These are phyloP conservation scores for Neoseiulus cucumeris DNA, from an alignment of 1,140 invertebrate species.

Conservation along the genomic window DNA sequence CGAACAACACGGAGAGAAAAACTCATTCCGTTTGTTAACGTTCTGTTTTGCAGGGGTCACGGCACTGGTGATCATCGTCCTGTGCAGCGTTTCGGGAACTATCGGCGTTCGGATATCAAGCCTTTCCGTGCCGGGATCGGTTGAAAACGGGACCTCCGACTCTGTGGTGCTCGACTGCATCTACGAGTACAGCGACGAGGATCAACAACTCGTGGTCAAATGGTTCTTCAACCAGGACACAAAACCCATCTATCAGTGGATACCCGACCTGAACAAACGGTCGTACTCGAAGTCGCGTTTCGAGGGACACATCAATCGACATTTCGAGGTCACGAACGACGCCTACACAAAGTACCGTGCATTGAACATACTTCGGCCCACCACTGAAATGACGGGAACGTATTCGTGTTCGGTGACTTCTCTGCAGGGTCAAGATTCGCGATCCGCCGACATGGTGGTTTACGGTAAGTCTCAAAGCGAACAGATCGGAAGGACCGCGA, in stretches of 20 bases:
- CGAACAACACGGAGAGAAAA: too few species aligned
- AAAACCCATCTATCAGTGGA: constrained; percentile 26
- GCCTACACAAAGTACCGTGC: constrained; percentile 47
- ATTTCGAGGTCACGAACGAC: constrained; percentile 40
- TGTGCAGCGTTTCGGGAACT: too few species aligned
- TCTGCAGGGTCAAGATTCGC: constrained; percentile 19
- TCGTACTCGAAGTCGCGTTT: constrained; percentile 27
- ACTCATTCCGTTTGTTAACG: too few species aligned
- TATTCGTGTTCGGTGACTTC: constrained; percentile 21
- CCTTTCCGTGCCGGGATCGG: constrained; percentile 16
- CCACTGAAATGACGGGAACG: constrained; percentile 33
- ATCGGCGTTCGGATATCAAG: neutral
- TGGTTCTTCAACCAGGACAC: constrained; percentile 23
- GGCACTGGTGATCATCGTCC: too few species aligned
- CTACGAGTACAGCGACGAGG: constrained; percentile 20
- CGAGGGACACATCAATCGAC: constrained; percentile 43
- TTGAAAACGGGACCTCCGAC: constrained; percentile 19
- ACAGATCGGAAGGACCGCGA: too few species aligned
- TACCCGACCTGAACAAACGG: constrained; percentile 19
- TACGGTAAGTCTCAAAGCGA: constrained; percentile 22
- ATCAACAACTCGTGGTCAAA: constrained; percentile 21
- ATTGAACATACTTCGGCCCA: constrained; percentile 46
- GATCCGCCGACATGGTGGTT: constrained; percentile 17
- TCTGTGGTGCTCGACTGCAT: constrained; percentile 23
- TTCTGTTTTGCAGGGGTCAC: too few species aligned